Evolutionary conservation across 2,797 vertebrate genomes (phyloP).

Genomic region (Alcedo atthis): DNA sequence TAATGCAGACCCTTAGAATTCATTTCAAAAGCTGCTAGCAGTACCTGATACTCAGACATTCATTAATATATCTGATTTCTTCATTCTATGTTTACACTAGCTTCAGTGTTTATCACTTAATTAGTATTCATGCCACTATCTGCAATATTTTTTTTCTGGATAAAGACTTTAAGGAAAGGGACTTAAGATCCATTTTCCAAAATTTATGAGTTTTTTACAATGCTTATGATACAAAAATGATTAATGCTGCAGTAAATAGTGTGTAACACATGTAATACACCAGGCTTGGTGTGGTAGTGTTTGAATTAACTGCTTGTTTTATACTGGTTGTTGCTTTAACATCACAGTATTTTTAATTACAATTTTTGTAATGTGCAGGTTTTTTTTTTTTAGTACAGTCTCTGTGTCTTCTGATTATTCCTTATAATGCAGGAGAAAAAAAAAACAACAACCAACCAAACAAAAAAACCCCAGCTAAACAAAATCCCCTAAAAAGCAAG

Average conservation of each 20-base stretch:
- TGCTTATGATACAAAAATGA: background rate
- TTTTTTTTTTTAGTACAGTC: conserved; percentile 43
- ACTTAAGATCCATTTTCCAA: background rate
- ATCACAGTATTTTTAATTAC: background rate
- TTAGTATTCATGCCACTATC: background rate
- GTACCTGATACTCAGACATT: background rate
- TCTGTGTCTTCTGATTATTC: conserved; percentile 9
- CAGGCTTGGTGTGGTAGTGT: background rate
- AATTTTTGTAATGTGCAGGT: background rate
- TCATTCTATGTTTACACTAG: background rate
- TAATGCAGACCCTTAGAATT: background rate
- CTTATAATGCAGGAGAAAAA: background rate
- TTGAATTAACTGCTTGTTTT: background rate
- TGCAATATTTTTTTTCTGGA: background rate
- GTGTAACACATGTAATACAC: background rate
- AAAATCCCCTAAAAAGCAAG: background rate
- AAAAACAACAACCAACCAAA: background rate
- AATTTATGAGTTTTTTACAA: conserved; percentile 1
- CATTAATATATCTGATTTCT: background rate
- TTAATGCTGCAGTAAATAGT: conserved; percentile 8
- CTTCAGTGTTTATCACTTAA: background rate
- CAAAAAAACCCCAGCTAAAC: no score
- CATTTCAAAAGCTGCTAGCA: background rate
- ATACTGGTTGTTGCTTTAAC: background rate
- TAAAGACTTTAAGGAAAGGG: background rate